A percentile compares a stretch with the other conserved stretches of the same genome.
Conservation (phyloP, 2,888 invertebrate species). For the Heliconius charithonia region DNA sequence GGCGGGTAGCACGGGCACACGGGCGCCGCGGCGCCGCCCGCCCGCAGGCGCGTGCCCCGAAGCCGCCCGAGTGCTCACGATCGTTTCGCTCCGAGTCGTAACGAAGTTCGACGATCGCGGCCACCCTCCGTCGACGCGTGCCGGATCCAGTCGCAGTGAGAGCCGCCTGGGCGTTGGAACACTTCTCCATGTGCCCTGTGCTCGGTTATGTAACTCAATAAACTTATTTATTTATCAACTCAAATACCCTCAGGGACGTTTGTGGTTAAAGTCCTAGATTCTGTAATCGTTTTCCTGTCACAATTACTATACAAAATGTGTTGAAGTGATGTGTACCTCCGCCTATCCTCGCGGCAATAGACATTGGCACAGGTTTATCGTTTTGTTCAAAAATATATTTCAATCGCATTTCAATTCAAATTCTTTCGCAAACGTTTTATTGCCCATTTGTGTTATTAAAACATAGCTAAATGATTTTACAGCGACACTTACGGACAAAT, state of each 20-base stretch:
- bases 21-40: slow-evolving; percentile 66
- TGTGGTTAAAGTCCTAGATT: slow-evolving; percentile 38
- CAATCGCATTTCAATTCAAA: slow-evolving; percentile 52
- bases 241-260: slow-evolving; percentile 52
- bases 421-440: slow-evolving; percentile 13
- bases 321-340: slow-evolving; percentile 74
- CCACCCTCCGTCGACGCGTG: slow-evolving; percentile 79
- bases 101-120: slow-evolving; percentile 80
- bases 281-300: slow-evolving; percentile 29
- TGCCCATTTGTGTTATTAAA: slow-evolving; percentile 53
- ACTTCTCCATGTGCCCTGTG: slow-evolving; percentile 71
- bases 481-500: slow-evolving; percentile 1
- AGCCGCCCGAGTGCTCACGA: slow-evolving; percentile 77
- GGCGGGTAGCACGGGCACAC: slow-evolving; percentile 68
- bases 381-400: slow-evolving; percentile 64
- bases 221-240: slow-evolving; percentile 81
- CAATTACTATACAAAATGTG: slow-evolving; percentile 54
- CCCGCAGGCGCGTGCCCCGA: slow-evolving; percentile 81
- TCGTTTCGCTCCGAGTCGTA: slow-evolving; percentile 79
- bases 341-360: slow-evolving; percentile 71
- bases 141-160: slow-evolving; percentile 80
- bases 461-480: slow-evolving; percentile 40
- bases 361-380: slow-evolving; percentile 74
- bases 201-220: slow-evolving; percentile 81
- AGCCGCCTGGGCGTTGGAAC: slow-evolving; percentile 80